A percentile compares a stretch with the other conserved stretches of the same genome.
phyloP scores from a whole-genome alignment of 2,113 vertebrate genomes.

The Microcebus griseorufus region DNA sequence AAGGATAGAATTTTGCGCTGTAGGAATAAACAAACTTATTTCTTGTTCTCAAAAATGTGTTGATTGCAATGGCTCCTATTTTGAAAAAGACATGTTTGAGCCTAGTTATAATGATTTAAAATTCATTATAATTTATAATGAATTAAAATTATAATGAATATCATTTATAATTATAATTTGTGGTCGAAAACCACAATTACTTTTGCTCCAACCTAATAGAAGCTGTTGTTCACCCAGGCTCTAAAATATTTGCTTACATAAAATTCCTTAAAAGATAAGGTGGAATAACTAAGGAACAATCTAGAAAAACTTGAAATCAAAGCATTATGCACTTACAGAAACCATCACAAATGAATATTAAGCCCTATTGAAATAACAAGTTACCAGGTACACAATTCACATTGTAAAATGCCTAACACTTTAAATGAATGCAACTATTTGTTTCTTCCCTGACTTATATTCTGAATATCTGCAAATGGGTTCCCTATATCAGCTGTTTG shows the following conservation, averaged over 20 bases:
- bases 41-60: no score
- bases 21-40: no score
- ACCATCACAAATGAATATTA: not conserved
- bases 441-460: slow-evolving; percentile 24
- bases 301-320: slow-evolving; percentile 28
- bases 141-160: no score
- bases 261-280: slow-evolving; percentile 45
- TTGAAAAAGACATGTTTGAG: no score
- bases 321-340: not conserved
- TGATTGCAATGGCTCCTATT: no score
- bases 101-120: no score
- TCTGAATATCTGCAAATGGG: not conserved
- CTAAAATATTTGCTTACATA: slow-evolving; percentile 51
- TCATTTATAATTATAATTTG: no score
- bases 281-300: not conserved
- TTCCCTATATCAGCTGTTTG: not conserved
- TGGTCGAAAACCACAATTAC: no score
- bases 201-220: not conserved
- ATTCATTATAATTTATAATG: no score
- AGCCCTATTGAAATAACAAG: not conserved
- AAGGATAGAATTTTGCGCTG: no score
- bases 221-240: not conserved
- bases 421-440: not conserved
- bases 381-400: slow-evolving; percentile 10
- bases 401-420: slow-evolving; percentile 42